A percentile compares a stretch with the other conserved stretches of the same genome.
phyloP scores from a whole-genome alignment of 2,797 vertebrate species.

The Rhinogobio ventralis region DNA sequence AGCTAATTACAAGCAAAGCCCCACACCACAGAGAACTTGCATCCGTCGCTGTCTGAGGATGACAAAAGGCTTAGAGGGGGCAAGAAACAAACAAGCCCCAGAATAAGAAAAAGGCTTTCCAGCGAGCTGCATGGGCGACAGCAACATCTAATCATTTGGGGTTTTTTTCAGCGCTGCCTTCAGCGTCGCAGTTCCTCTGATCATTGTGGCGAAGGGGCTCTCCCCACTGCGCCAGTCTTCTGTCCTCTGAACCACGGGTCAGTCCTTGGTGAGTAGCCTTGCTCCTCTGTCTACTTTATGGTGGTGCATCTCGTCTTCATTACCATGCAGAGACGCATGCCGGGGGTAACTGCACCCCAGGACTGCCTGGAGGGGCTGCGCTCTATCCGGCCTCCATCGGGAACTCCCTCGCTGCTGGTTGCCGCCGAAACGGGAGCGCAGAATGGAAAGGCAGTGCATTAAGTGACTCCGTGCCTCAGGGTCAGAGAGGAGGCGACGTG shows the following conservation, averaged over 20 bases:
- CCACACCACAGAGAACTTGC: slow-evolving; percentile 69
- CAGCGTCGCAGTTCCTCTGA: slow-evolving; percentile 76
- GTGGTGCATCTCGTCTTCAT: slow-evolving; percentile 73
- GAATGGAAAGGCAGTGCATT: slow-evolving; percentile 67
- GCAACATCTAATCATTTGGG: slow-evolving; percentile 81
- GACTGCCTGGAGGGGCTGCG: slow-evolving; percentile 82
- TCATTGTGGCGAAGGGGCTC: slow-evolving; percentile 74
- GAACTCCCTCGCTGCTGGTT: slow-evolving; percentile 71
- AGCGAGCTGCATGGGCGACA: slow-evolving; percentile 75
- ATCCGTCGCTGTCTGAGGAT: slow-evolving; percentile 76
- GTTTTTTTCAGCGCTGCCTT: slow-evolving; percentile 68
- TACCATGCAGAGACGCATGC: slow-evolving; percentile 68
- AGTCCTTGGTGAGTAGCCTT: slow-evolving; percentile 79
- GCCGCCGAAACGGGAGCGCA: slow-evolving; percentile 33
- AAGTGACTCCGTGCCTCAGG: slow-evolving; percentile 80
- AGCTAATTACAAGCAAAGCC: slow-evolving; percentile 83
- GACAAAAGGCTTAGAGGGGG: slow-evolving; percentile 60
- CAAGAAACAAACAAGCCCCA: slow-evolving; percentile 58
- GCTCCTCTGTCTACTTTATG: slow-evolving; percentile 72
- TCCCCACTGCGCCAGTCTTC: slow-evolving; percentile 68
- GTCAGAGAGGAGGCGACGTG: slow-evolving; percentile 74
- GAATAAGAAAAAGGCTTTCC: slow-evolving; percentile 74
- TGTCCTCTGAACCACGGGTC: slow-evolving; percentile 80
- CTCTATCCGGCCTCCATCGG: slow-evolving; percentile 77
- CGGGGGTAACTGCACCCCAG: slow-evolving; percentile 78